phyloP scores from a whole-genome alignment of 2,888 invertebrate species.

The Hyppa rectilinea region DNA sequence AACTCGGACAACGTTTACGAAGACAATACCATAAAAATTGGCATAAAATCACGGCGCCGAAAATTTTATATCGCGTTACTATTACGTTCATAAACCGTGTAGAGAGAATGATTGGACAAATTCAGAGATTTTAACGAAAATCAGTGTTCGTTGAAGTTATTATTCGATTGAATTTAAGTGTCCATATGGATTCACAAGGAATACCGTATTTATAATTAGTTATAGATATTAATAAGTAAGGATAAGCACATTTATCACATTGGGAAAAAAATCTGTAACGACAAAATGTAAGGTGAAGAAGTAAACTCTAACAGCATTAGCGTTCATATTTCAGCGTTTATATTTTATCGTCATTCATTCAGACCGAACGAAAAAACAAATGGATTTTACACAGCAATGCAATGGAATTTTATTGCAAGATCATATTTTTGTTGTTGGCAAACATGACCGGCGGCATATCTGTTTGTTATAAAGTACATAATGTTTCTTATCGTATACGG shows the following conservation, averaged over 20 bases:
- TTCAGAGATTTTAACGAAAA: constrained; percentile 69
- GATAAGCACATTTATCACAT: no score
- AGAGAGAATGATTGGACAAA: constrained; percentile 79
- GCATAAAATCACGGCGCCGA: constrained; percentile 87
- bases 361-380: constrained; percentile 34
- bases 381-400: constrained; percentile 16
- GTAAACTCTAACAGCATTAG: no score
- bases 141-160: constrained; percentile 57
- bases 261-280: no score
- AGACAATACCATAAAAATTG: constrained; percentile 88
- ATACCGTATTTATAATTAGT: no score
- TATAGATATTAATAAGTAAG: no score
- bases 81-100: constrained; percentile 80
- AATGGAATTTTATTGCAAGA: constrained; percentile 15
- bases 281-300: no score
- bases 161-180: constrained; percentile 49
- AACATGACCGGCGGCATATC: neutral
- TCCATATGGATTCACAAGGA: no score
- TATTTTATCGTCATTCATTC: constrained; percentile 40
- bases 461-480: constrained; percentile 4
- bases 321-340: no score
- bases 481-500: neutral
- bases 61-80: constrained; percentile 83
- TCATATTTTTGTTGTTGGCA: constrained; percentile 17
- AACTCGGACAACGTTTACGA: constrained; percentile 87